Evolutionary conservation across 2,113 vertebrate genomes (phyloP).

Genomic region (Syrmaticus mikado): DNA sequence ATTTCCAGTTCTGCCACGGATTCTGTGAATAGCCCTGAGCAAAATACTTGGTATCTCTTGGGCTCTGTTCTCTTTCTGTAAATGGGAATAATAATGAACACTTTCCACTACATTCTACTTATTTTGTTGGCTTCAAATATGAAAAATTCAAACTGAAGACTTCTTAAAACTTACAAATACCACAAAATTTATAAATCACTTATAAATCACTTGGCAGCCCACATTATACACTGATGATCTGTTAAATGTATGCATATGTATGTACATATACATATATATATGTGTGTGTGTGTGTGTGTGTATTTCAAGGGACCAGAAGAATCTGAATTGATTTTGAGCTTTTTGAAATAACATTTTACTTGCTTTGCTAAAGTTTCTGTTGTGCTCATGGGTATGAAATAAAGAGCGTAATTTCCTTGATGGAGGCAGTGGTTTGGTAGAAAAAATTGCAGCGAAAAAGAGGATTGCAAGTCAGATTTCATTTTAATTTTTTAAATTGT

Average conservation of each 20-base stretch:
- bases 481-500: not conserved
- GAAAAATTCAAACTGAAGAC: slow-evolving; percentile 11
- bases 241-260: not conserved
- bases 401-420: not conserved
- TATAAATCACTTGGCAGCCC: not conserved
- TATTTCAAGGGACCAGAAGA: not conserved
- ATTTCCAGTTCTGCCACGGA: not conserved
- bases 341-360: not conserved
- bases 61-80: slow-evolving; percentile 12
- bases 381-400: not conserved
- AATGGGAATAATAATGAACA: not conserved
- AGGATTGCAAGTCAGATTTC: too few relatives aligned
- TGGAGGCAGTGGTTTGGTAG: not conserved
- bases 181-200: not conserved
- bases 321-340: not conserved
- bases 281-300: too few relatives aligned
- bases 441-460: not conserved
- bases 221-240: not conserved
- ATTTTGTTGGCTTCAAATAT: slow-evolving; percentile 4
- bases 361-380: not conserved
- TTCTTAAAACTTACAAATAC: not conserved
- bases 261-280: too few relatives aligned
- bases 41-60: not conserved
- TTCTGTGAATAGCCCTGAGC: not conserved
- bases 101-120: not conserved